Evolutionary conservation across 1,140 invertebrate genomes (phyloP).

Genomic region (Drosophila malerkotliana): DNA sequence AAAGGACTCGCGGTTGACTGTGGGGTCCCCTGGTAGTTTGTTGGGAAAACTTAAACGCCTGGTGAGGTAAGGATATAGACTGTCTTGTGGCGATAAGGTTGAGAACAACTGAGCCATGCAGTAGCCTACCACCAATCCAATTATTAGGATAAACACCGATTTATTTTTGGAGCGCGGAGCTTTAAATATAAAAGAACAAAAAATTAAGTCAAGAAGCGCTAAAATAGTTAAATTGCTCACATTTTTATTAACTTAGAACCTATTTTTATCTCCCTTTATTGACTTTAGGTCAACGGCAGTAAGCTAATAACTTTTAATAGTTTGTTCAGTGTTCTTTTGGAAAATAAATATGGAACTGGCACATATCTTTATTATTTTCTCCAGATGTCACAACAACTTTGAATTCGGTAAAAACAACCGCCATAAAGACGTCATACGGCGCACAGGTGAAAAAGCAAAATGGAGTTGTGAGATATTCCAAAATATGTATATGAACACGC

Average conservation of each 20-base stretch:
- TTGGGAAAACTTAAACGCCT: neutral
- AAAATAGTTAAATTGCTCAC: neutral
- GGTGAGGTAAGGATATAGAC: conserved; percentile 34
- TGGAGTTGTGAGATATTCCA: neutral
- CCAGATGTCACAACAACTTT: neutral
- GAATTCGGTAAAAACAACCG: neutral
- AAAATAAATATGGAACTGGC: neutral
- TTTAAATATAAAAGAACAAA: conserved; percentile 1
- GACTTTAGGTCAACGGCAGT: no score
- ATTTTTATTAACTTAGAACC: neutral
- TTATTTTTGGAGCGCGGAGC: conserved; percentile 45
- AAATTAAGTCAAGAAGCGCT: neutral
- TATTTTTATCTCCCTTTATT: neutral
- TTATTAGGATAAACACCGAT: conserved; percentile 37
- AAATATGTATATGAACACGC: neutral
- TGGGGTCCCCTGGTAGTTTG: neutral
- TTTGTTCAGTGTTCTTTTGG: neutral
- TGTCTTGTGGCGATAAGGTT: conserved; percentile 6
- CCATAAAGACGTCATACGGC: neutral
- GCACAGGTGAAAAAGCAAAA: conserved; percentile 1
- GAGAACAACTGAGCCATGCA: conserved; percentile 29
- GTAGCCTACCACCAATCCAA: conserved; percentile 47
- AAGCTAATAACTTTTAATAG: neutral
- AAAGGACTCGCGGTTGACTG: neutral
- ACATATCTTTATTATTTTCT: neutral